Conservation (phyloP, 2,888 invertebrate genomes). For the Leptinotarsa rubiginosa region DNA sequence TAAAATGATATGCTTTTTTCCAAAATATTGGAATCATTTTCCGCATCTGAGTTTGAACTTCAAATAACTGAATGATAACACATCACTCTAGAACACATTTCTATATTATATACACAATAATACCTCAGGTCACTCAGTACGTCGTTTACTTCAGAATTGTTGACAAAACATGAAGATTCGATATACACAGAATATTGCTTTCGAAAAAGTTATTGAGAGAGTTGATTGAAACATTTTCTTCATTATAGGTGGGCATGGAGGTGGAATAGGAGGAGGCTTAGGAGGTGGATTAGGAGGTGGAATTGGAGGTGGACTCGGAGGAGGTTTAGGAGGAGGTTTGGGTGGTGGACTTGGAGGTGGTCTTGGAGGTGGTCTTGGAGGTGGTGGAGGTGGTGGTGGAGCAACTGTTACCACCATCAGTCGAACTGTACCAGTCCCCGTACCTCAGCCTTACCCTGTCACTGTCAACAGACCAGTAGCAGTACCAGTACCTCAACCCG, state of each 20-base stretch:
- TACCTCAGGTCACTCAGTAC: too few relatives aligned
- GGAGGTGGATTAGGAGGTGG: conserved; percentile 37
- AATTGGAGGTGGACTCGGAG: conserved; percentile 40
- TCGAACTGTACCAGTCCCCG: conserved; percentile 61
- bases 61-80: too few relatives aligned
- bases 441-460: conserved; percentile 63
- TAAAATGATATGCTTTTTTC: too few relatives aligned
- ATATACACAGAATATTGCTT: not conserved
- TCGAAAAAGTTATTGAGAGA: not conserved
- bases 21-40: too few relatives aligned
- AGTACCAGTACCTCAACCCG: conserved; percentile 69
- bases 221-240: not conserved
- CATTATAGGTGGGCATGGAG: conserved; percentile 33
- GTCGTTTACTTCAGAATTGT: not conserved
- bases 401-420: conserved; percentile 61
- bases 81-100: too few relatives aligned
- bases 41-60: too few relatives aligned
- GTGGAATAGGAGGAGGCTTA: conserved; percentile 37
- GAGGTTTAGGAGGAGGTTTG: conserved; percentile 46
- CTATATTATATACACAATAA: too few relatives aligned
- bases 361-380: conserved; percentile 37
- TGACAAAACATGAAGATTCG: not conserved
- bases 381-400: conserved; percentile 57
- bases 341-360: conserved; percentile 43
- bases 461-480: conserved; percentile 67